phyloP scores from a whole-genome alignment of 2,113 vertebrate genomes.

The Aythya baeri region DNA sequence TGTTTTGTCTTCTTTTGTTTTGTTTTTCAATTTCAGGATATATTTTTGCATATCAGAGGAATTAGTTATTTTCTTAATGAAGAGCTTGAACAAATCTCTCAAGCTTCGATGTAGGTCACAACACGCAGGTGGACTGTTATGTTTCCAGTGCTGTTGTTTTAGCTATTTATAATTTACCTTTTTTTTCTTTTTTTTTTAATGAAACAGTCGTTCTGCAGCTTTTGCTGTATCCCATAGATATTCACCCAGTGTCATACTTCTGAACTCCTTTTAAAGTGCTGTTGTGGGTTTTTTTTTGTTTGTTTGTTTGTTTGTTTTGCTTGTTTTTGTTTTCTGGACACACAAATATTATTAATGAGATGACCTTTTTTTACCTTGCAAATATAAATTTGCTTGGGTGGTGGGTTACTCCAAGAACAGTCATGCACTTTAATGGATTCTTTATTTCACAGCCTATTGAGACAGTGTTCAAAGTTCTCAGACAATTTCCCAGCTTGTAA shows the following conservation, averaged over 20 bases:
- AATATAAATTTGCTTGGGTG: background rate
- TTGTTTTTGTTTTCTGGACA: background rate
- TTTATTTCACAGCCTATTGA: background rate
- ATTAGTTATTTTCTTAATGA: background rate
- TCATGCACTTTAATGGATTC: background rate
- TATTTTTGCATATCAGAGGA: background rate
- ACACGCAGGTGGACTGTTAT: background rate
- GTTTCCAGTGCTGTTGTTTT: background rate
- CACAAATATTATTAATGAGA: background rate
- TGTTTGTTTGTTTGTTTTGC: background rate
- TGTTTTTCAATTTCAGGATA: background rate
- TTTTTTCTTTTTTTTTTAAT: background rate
- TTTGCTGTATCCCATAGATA: background rate
- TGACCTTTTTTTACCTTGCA: background rate
- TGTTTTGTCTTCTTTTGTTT: background rate
- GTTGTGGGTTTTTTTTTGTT: no score
- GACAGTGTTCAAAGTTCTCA: background rate
- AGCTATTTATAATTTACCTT: background rate
- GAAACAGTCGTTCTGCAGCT: background rate
- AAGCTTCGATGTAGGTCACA: background rate
- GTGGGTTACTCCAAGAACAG: background rate
- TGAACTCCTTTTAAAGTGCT: background rate
- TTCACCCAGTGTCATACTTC: background rate
- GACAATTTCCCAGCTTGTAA: background rate
- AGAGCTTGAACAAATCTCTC: background rate